A percentile compares a stretch with the other conserved stretches of the same genome.
These are phyloP conservation scores for Drosophila santomea DNA, from an alignment of 1,140 invertebrate species.

Conservation along the genomic window DNA sequence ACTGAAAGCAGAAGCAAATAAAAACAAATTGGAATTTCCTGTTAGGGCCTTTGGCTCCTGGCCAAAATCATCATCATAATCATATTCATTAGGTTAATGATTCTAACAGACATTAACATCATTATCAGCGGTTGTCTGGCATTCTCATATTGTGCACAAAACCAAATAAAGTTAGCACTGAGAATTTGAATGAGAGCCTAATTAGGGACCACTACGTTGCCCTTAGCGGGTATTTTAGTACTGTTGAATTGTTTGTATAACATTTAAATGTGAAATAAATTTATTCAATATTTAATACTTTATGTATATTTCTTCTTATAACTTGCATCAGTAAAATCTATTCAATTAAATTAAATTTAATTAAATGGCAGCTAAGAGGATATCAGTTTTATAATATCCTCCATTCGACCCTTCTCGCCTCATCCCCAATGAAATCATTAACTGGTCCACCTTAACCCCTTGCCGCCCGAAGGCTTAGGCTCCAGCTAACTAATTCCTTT, in stretches of 20 bases:
- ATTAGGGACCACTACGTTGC: slow-evolving; percentile 27
- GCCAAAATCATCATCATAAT: slow-evolving; percentile 46
- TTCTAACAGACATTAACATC: slow-evolving; percentile 31
- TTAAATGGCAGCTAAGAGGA: background rate
- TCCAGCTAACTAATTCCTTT: slow-evolving; percentile 29
- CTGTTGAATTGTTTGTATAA: background rate
- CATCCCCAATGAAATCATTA: slow-evolving; percentile 67
- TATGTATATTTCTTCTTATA: too few species aligned
- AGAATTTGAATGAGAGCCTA: slow-evolving; percentile 66
- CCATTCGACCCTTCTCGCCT: background rate
- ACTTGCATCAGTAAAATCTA: too few species aligned
- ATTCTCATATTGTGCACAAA: slow-evolving; percentile 56
- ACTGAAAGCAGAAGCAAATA: slow-evolving; percentile 14
- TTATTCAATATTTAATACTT: too few species aligned
- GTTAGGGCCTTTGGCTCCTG: slow-evolving; percentile 45
- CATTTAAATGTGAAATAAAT: background rate
- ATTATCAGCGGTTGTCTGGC: slow-evolving; percentile 47
- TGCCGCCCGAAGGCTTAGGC: slow-evolving; percentile 25
- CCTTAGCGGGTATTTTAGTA: background rate
- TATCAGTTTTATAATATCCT: slow-evolving; percentile 15
- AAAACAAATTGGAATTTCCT: slow-evolving; percentile 57
- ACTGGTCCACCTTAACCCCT: slow-evolving; percentile 33
- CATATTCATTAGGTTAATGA: slow-evolving; percentile 24
- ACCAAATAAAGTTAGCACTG: slow-evolving; percentile 60
- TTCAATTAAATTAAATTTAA: too few species aligned